Percentiles rank a stretch among this genome's conserved stretches.
Conservation (phyloP, 2,113 vertebrate genomes). For the Montifringilla adamsi region DNA sequence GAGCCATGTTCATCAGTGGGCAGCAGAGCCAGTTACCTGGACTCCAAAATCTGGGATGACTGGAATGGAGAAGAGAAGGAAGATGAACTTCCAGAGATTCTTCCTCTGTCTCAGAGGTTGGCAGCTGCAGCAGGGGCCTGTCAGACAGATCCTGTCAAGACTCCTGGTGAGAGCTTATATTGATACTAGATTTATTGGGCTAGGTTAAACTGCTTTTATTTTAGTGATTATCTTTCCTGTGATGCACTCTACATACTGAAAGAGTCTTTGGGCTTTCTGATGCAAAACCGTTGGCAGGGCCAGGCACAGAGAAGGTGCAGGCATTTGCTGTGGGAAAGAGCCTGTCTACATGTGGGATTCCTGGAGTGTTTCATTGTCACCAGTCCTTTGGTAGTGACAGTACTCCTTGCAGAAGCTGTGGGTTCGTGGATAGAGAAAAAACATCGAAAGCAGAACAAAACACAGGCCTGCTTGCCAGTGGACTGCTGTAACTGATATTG, state of each 20-base stretch:
- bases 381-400: background rate
- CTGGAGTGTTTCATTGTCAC: background rate
- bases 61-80: conserved; percentile 75
- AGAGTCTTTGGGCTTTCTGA: background rate
- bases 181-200: background rate
- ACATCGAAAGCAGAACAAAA: background rate
- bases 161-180: conserved; percentile 77
- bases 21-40: conserved; percentile 69
- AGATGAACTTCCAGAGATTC: conserved; percentile 46
- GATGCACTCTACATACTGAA: background rate
- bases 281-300: background rate
- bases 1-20: background rate
- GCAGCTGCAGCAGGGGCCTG: background rate
- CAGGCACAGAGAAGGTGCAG: background rate
- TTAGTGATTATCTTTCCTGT: background rate
- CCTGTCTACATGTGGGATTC: background rate
- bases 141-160: conserved; percentile 58
- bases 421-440: background rate
- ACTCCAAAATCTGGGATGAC: conserved; percentile 80
- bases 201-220: background rate
- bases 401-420: background rate
- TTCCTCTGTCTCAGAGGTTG: conserved; percentile 72
- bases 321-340: background rate
- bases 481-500: background rate
- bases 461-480: background rate